Evolutionary conservation across 2,113 vertebrate species (phyloP).

Genomic region (Dicentrarchus labrax): DNA sequence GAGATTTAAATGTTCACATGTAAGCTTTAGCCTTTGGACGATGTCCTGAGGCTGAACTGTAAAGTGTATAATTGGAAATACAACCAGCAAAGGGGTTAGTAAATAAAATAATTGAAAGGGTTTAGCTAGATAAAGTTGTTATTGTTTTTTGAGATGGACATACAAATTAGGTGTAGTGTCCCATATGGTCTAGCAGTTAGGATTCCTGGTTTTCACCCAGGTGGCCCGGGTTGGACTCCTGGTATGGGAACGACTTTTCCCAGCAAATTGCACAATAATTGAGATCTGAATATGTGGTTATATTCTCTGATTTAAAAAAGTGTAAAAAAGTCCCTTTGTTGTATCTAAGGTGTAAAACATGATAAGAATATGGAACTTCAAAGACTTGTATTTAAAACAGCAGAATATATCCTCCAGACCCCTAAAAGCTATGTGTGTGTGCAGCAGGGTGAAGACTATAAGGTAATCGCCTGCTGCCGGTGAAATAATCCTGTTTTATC

Average conservation of each 20-base stretch:
- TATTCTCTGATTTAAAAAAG: too few relatives aligned
- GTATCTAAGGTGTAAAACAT: too few relatives aligned
- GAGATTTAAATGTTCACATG: background rate
- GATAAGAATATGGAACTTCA: too few relatives aligned
- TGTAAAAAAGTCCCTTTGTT: too few relatives aligned
- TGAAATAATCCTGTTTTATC: constrained; percentile 33
- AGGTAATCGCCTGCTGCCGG: constrained; percentile 19
- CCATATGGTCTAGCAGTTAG: constrained; percentile 25
- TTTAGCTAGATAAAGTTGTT: too few relatives aligned
- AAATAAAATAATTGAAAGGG: too few relatives aligned
- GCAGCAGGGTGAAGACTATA: background rate
- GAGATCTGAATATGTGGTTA: too few relatives aligned
- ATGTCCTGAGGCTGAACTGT: too few relatives aligned
- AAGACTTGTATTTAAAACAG: too few relatives aligned
- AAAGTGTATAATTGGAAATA: background rate
- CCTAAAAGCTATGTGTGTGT: background rate
- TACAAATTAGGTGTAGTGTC: background rate
- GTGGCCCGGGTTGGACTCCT: constrained; percentile 11
- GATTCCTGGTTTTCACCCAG: constrained; percentile 49
- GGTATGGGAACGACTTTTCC: background rate
- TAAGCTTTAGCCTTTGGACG: too few relatives aligned
- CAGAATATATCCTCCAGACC: background rate
- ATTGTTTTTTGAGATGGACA: too few relatives aligned
- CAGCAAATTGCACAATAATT: too few relatives aligned
- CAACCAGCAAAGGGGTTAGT: background rate